Percentiles rank a stretch among this genome's conserved stretches.
Conservation (phyloP, 1,140 invertebrate genomes). For the Limonius californicus region DNA sequence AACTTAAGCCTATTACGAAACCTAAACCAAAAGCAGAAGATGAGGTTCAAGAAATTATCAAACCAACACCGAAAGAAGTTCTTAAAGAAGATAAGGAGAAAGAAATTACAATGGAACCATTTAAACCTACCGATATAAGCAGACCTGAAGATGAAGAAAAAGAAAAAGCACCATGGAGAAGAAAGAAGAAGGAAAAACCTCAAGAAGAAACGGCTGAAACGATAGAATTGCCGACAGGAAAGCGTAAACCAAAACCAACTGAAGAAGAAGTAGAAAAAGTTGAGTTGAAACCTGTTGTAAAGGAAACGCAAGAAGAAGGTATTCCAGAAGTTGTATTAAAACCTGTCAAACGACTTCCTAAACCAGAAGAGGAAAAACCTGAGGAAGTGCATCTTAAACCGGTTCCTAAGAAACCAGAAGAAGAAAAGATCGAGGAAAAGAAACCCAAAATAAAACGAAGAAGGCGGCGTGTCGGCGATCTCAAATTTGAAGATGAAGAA, state of each 20-base stretch:
- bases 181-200: slow-evolving; percentile 26
- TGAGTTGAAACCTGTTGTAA: slow-evolving; percentile 43
- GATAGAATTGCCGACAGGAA: too few species aligned
- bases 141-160: slow-evolving; percentile 27
- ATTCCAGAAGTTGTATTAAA: slow-evolving; percentile 23
- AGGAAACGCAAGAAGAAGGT: too few species aligned
- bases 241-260: slow-evolving; percentile 26
- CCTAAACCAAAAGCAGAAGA: neutral
- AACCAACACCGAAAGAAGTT: slow-evolving; percentile 23
- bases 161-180: slow-evolving; percentile 32
- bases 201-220: slow-evolving; percentile 35
- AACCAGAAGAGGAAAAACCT: slow-evolving; percentile 21
- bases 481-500: neutral
- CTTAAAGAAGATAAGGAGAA: slow-evolving; percentile 37
- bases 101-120: slow-evolving; percentile 32
- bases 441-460: slow-evolving; percentile 32
- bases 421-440: slow-evolving; percentile 34
- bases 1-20: slow-evolving; percentile 43
- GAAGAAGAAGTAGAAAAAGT: slow-evolving; percentile 43
- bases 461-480: neutral
- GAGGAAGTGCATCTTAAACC: slow-evolving; percentile 25
- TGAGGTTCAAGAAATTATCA: too few species aligned
- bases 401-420: slow-evolving; percentile 33
- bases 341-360: slow-evolving; percentile 37
- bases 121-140: neutral